Evolutionary conservation across 2,113 vertebrate genomes (phyloP), one percentile per base, ranked within the genome.

Genomic region (Cebidichthys violaceus): DNA sequence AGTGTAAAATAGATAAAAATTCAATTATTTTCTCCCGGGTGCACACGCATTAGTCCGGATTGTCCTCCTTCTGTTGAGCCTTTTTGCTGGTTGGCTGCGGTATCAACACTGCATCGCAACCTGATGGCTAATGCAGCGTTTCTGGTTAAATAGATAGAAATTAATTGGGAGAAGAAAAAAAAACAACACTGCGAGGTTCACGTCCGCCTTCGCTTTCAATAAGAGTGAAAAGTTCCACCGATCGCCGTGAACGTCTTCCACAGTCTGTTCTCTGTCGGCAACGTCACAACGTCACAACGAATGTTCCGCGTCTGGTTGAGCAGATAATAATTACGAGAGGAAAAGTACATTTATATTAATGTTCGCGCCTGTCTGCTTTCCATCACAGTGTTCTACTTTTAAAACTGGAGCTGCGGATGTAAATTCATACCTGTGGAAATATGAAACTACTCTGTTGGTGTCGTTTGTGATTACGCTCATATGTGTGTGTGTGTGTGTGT

Each of bases 1-100:
- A 73, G 82, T 86, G 85, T 79, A 92, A 90, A 92, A 90, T 65
- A 88, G 92, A 93, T 92, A 93, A 92, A 87, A 93, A 92, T 90
- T 92, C 92, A 93, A 92, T 93, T 93, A 92, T 90, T 92, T 86
- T 57, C 89, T 81, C 68, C 71, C 3, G 86, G 87, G 85, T 77
- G 54, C 67, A 81, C 62, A 81, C 62, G 87, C 92, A 87, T 91
- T 89, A 88, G 82, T 72, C 62, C 39, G 1, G 62, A 88, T 83
- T 85, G 84, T 76, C 66, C 84, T 77, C 54, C 55, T 80, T 39
- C 77, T 82, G 65, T 57, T 65, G n/a, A 50, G 78, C 45, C 86
- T 45, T 10, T 83, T 0, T 4, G 82, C 70, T 89, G 50, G 62
- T 27, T 55, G 81, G 78, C 87, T 70, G 74, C 33, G 27, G 74